Evolutionary conservation across 2,113 vertebrate genomes (phyloP), one percentile per base, ranked within the genome.

Genomic region (Eidolon helvum): DNA sequence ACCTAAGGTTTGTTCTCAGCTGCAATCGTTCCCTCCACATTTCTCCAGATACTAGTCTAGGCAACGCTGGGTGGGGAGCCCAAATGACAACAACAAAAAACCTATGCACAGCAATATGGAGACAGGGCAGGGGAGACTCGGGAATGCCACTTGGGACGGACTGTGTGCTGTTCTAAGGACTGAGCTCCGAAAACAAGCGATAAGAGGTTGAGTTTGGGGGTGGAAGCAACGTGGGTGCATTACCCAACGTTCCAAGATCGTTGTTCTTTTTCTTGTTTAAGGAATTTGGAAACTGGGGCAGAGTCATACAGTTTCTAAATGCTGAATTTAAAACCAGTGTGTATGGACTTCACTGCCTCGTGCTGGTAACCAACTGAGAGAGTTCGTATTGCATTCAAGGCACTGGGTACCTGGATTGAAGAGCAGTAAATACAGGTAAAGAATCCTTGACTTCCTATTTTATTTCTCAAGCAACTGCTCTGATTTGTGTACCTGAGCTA

Each of bases 81-180:
- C 8, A n/a, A 90, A 26, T 0, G 0, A 26, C 12, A 48, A 48
- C 26, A 28, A 68, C 3, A 14, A 50, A 22, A 59, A 28, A 50
- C 7, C 4, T 19, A 9, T 48, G 19, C 2, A 3, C 16, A 66
- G 48, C 6, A n/a, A 14, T 6, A 6, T 0, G 8, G n/a, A 82
- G 61, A 71, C 24, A 68, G 48, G 71, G 10, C 35, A 63, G 11
- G 0, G 0, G 48, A 24, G n/a, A 38, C 43, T 26, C 2, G 22
- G 40, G n/a, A 21, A 40, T 33, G 11, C 24, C 7, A 0, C 1
- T 18, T 1, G 8, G 18, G 14, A 38, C 22, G n/a, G 33, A 33
- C 53, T 38, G 59, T 12, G 10, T 12, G 26, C 21, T 10, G 10
- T 53, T 28, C 50, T 66, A 6, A 11, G 4, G 50, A 22, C 35